phyloP scores from a whole-genome alignment of 2,797 vertebrate species.

The Notolepis coatsorum region DNA sequence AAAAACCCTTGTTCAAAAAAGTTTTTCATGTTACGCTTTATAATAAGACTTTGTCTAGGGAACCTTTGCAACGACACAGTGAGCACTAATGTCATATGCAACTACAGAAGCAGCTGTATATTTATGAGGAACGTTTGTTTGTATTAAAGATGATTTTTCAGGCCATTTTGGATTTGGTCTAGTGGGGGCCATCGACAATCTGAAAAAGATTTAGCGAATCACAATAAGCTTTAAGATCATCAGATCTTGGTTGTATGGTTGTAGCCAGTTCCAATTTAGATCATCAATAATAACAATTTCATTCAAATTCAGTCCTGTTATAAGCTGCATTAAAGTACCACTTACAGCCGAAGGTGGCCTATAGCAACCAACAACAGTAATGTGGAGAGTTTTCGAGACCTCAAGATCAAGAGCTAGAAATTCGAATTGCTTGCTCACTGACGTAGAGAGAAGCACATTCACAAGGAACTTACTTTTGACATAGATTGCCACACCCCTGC shows the following conservation, averaged over 20 bases:
- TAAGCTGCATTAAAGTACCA: slow-evolving; percentile 6
- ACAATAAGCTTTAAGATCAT: slow-evolving; percentile 6
- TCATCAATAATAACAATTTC: slow-evolving; percentile 5
- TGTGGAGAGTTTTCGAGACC: background rate
- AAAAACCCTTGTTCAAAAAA: background rate
- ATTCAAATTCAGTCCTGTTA: slow-evolving; percentile 5
- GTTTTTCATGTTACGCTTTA: background rate
- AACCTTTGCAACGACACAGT: background rate
- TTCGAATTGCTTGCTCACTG: background rate
- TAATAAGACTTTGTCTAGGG: background rate
- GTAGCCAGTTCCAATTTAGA: slow-evolving; percentile 12
- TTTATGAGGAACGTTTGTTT: slow-evolving; percentile 5
- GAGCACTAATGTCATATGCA: background rate
- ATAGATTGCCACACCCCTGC: background rate
- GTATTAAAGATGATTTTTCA: slow-evolving; percentile 5
- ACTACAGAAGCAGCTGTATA: slow-evolving; percentile 1
- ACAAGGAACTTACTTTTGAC: background rate
- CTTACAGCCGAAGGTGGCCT: background rate
- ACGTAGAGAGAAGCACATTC: background rate
- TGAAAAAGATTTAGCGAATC: slow-evolving; percentile 10
- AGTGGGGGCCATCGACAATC: slow-evolving; percentile 4
- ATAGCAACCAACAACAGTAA: background rate
- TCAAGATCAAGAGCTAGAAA: background rate
- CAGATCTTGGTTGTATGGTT: slow-evolving; percentile 1
- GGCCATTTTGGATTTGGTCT: slow-evolving; percentile 7